Evolutionary conservation across 1,140 invertebrate species (phyloP).

Genomic region (Ceratitis capitata): DNA sequence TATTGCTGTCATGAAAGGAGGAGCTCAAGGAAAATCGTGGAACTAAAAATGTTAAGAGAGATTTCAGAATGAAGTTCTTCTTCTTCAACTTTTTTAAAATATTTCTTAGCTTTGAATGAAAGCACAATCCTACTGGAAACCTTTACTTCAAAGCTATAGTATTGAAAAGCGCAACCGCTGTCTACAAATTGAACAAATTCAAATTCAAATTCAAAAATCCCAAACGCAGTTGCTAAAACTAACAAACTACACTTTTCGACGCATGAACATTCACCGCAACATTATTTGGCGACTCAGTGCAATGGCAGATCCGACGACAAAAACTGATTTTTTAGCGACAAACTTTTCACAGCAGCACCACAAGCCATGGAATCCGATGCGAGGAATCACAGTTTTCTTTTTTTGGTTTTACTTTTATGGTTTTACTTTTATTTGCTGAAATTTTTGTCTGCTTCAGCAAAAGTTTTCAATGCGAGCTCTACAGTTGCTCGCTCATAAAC

Average conservation of each 20-base stretch:
- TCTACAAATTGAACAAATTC: too few species aligned
- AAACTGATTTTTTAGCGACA: background rate
- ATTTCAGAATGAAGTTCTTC: too few species aligned
- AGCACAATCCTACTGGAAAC: too few species aligned
- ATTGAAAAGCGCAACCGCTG: background rate
- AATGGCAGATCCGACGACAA: background rate
- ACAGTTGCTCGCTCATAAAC: background rate
- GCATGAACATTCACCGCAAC: background rate
- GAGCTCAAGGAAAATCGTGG: too few species aligned
- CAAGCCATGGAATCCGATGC: background rate
- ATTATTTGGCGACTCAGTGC: background rate
- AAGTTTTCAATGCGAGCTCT: background rate
- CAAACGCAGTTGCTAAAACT: background rate
- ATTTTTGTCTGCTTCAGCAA: background rate
- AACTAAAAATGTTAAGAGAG: too few species aligned
- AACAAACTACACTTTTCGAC: background rate
- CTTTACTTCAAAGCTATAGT: background rate
- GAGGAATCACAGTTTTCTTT: too few species aligned
- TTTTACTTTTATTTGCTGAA: background rate
- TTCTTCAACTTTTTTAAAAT: too few species aligned
- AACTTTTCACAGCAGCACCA: background rate
- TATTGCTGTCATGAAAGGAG: too few species aligned
- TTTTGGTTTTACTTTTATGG: too few species aligned
- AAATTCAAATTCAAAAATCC: background rate
- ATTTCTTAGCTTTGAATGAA: too few species aligned